Base-by-base conservation (phyloP, 2,888 invertebrate species). In the Melanchra persicariae region DNA sequence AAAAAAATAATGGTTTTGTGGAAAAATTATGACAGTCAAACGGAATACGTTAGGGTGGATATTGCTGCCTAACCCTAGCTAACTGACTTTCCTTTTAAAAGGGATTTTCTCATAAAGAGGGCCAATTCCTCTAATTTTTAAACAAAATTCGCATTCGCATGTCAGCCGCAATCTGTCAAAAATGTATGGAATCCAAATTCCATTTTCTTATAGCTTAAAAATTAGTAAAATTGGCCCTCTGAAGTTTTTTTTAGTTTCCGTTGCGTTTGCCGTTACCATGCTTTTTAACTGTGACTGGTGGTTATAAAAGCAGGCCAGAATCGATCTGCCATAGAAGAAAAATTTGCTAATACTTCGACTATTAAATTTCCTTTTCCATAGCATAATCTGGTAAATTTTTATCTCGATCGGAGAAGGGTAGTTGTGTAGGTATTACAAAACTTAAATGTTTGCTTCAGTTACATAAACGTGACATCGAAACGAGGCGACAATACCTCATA, bases 11-110 rank as follows among this genome's bases (percentile, higher is more conserved):
- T 40, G 26, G 19, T 26, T 22, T 57, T 55, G 30, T 45, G 17
- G 15, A 26, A 54, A 43, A 54, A 54, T n/a, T 43, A 15, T 19
- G 30, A 8, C 12, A 19, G 17, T 15, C 6, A 24, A 70, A 34
- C 1, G 2, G 19, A 34, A 19, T 73, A 58, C 0, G 6, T 47
- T 22, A 17, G 22, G 1, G 4, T 12, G 22, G 15, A 22, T 24
- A 57, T 9, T n/a, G 58, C 15, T 24, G 30, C n/a, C 15, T 49
- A 19, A 15, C 19, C 19, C n/a, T 43, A n/a, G n/a, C 24, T 24
- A 70, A 54, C 22, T 5, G 22, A 49, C 7, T 73, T 52, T 52
- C 17, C 5, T n/a, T 74, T 22, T 26, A 24, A 43, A 52, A 59
- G 24, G 8, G n/a, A 19, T 26, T 37, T 51, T 15, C 34, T n/a